Base-by-base conservation (phyloP, 2,888 invertebrate genomes). In the Lypha dubia region DNA sequence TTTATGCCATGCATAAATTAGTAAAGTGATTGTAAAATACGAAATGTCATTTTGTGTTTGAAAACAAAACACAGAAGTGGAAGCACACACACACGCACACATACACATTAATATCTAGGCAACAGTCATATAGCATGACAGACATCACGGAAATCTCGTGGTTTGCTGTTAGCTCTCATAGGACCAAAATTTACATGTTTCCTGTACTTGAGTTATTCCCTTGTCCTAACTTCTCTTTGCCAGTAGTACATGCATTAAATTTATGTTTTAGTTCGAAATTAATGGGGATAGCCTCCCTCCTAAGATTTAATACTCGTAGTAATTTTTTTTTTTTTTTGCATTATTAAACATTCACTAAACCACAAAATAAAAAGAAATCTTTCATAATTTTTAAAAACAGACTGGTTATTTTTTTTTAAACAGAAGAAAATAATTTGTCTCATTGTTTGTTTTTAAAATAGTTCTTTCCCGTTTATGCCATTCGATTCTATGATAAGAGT, bases 1-100 rank as follows among this genome's bases (percentile, higher is more conserved):
- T 77, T 70, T 84, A 24, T 81, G 77, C 44, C 70, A 68, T 56
- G 81, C 81, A 84, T 84, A 84, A 81, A 84, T 84, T 84, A 84
- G 58, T 41, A 79, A 51, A 77, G 35, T 60, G 41, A 70, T 77
- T 62, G 49, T 38, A 28, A 63, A 62, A 38, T 79, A 74, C 67
- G 44, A 60, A 60, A 65, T 68, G 77, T 51, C 71, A 81, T 13
- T 77, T 32, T 44, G 49, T 51, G 32, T 41, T 56, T 67, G 41
- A 46, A 58, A 0, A 58, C 56, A 44, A 24, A 15, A 32, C 49
- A 35, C 51, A 22, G 15, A 35, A 28, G 41, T 15, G 24, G 35
- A 51, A 38, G 1, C 22, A 13, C 41, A 15, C 13, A 24, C 32
- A 49, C 3, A 35, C 3, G 8, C 44, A 20, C 13, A 24, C 56